Evolutionary conservation across 2,113 vertebrate species (phyloP), one percentile per base, ranked within the genome.

Genomic region (Malurus melanocephalus): DNA sequence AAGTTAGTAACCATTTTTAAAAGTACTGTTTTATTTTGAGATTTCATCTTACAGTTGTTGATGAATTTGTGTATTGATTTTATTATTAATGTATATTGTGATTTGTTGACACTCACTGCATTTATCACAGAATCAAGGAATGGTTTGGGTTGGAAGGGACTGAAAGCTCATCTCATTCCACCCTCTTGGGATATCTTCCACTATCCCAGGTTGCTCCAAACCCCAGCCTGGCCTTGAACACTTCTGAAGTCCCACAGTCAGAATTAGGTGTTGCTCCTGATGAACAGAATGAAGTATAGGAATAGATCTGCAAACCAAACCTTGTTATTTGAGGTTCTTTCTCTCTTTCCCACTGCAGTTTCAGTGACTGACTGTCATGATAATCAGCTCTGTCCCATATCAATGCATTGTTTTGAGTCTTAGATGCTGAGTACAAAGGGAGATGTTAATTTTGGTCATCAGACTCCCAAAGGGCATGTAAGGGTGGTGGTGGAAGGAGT

Each of bases 371-470:
- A 16, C 40, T 55, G 14, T 48, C 11, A 2, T 46, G 32, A 32
- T 55, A 17, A 48, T 48, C 5, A 30, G 14, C 64, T 55, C 79
- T 59, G 24, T 51, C 21, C 23, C 35, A 2, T 57, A n/a, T 17
- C 5, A 6, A 15, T 11, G 32, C 40, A 23, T 49, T 51, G 8
- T 30, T 40, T 67, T 68, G 15, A 64, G 35, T 60, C 9, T 48
- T n/a, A 15, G 0, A 4, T 30, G 48, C 0, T 2, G 57, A 59
- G 16, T 59, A 16, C 11, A 22, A 51, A 64, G 21, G 40, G 46
- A 78, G 19, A 56, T 55, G 4, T 46, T 43, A 7, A 21, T 71
- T 60, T 17, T 55, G 46, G 35, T 56, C 60, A 33, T 19, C 30
- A 65, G 18, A 74, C 7, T 26, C 20, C 22, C 40, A 72, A 52